Evolutionary conservation across 2,113 vertebrate genomes (phyloP).

Genomic region (Sinocyclocheilus grahami): DNA sequence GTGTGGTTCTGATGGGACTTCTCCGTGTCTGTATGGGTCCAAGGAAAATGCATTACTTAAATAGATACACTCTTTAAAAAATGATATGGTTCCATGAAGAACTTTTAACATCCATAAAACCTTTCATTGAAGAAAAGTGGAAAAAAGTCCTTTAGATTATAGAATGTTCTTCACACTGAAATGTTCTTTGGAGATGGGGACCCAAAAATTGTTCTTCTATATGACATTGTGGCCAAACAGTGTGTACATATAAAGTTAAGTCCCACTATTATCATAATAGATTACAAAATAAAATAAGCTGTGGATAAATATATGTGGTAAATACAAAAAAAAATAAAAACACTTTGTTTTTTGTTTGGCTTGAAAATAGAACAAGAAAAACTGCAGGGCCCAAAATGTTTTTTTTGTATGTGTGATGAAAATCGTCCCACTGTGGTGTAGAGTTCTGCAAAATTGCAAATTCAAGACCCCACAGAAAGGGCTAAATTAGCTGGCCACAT

Average conservation of each 20-base stretch:
- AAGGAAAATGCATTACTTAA: neutral
- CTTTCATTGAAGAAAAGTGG: no score
- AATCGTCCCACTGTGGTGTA: conserved; percentile 62
- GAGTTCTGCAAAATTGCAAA: conserved; percentile 72
- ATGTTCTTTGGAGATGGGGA: no score
- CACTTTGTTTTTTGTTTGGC: conserved; percentile 38
- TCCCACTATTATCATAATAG: neutral
- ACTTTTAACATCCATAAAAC: no score
- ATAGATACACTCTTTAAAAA: neutral
- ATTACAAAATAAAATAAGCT: neutral
- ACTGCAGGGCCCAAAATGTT: conserved; percentile 42
- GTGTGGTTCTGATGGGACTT: conserved; percentile 93
- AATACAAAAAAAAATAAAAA: conserved; percentile 42
- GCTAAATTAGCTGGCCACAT: conserved; percentile 77
- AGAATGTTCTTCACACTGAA: no score
- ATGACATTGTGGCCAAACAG: no score
- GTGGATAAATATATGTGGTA: neutral
- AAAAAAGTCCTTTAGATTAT: no score
- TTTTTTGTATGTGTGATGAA: conserved; percentile 70
- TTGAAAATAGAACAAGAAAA: conserved; percentile 48
- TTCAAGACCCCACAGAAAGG: conserved; percentile 81
- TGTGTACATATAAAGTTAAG: neutral
- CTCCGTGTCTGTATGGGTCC: conserved; percentile 83
- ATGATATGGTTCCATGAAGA: no score
- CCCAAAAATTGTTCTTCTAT: no score